Percentiles rank a stretch among this genome's conserved stretches.
These are phyloP conservation scores for Gyps fulvus DNA, from an alignment of 2,113 vertebrate genomes.

Conservation along the genomic window DNA sequence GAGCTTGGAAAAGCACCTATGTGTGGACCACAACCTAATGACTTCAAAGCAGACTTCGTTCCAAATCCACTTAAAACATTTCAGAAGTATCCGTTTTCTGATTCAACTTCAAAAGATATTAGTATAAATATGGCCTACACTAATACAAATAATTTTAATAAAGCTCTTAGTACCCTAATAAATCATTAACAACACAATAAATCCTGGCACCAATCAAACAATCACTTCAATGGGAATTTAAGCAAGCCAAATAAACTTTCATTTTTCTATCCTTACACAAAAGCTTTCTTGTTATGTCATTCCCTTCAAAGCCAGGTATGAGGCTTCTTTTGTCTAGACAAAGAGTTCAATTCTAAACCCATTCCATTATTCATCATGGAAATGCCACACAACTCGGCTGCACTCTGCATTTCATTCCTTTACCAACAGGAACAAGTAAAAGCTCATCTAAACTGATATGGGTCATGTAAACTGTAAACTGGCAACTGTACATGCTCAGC, in stretches of 20 bases:
- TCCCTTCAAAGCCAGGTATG: neutral
- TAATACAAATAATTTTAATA: neutral
- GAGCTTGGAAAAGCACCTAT: neutral
- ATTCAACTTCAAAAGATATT: neutral
- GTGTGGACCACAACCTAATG: neutral
- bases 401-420: neutral
- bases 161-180: neutral
- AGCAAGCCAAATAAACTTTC: neutral
- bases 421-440: neutral
- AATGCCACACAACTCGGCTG: neutral
- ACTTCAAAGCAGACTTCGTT: neutral
- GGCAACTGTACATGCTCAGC: neutral
- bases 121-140: neutral
- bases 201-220: neutral
- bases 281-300: neutral
- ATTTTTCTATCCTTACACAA: neutral
- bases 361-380: neutral
- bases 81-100: neutral
- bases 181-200: neutral
- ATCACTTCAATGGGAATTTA: neutral
- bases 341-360: neutral
- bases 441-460: neutral
- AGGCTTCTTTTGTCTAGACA: neutral
- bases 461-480: neutral
- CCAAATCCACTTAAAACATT: slow-evolving; percentile 2